phyloP scores from a whole-genome alignment of 1,140 invertebrate species.

The Trichonephila clavipes region DNA sequence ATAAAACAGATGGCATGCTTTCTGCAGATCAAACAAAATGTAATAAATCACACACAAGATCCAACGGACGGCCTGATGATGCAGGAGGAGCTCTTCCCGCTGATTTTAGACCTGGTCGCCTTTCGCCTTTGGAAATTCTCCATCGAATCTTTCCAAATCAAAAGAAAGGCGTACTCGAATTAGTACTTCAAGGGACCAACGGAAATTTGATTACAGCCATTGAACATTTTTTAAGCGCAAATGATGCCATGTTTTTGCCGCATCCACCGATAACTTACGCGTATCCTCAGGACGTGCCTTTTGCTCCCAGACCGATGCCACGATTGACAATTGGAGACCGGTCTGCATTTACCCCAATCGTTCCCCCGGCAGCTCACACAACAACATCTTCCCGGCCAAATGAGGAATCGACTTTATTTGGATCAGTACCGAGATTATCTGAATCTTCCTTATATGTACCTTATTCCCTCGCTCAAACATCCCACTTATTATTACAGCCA shows the following conservation, averaged over 20 bases:
- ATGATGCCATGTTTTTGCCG: slow-evolving; percentile 75
- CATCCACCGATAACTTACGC: slow-evolving; percentile 33
- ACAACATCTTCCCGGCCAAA: not conserved
- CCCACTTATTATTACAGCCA: slow-evolving; percentile 61
- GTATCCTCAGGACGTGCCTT: slow-evolving; percentile 53
- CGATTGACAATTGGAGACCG: slow-evolving; percentile 34
- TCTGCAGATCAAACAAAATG: not conserved
- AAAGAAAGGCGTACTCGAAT: slow-evolving; percentile 85
- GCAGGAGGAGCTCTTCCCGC: slow-evolving; percentile 34
- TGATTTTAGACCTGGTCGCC: slow-evolving; percentile 79
- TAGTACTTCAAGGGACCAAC: slow-evolving; percentile 91
- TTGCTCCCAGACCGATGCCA: slow-evolving; percentile 30
- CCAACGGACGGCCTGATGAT: not conserved
- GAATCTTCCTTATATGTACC: slow-evolving; percentile 65
- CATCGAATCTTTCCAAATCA: slow-evolving; percentile 93
- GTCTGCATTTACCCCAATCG: slow-evolving; percentile 65
- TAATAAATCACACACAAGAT: not conserved
- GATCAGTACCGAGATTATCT: slow-evolving; percentile 59
- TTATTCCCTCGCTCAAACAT: slow-evolving; percentile 43
- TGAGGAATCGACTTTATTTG: not conserved
- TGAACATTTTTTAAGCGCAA: slow-evolving; percentile 84
- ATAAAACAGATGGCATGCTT: not conserved
- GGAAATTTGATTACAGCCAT: slow-evolving; percentile 91
- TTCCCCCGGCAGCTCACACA: slow-evolving; percentile 18
- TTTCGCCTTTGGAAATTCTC: slow-evolving; percentile 90